These are phyloP conservation scores for Ciconia stormi DNA, from an alignment of 2,113 vertebrate species.

Conservation along the genomic window DNA sequence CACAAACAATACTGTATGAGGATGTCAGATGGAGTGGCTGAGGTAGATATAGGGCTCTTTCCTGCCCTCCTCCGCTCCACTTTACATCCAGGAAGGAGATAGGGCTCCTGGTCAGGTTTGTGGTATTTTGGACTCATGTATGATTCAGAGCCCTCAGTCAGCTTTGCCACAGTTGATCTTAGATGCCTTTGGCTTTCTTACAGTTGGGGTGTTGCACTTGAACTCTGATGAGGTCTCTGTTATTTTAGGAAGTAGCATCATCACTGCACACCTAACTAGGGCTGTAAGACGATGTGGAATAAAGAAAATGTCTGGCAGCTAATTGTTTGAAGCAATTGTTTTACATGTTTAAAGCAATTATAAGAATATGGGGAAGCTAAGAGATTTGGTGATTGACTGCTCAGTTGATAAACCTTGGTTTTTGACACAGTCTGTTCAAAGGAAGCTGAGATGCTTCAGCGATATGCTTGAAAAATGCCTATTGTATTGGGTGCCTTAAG, in stretches of 20 bases:
- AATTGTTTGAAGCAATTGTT: neutral
- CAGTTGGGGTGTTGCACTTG: neutral
- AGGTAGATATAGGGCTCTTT: neutral
- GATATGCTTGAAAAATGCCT: neutral
- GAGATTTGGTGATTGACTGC: neutral
- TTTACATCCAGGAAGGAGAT: neutral
- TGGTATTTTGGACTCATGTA: neutral
- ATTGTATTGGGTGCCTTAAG: neutral
- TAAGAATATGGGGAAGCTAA: neutral
- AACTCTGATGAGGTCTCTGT: neutral
- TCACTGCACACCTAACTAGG: neutral
- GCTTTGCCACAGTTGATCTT: neutral
- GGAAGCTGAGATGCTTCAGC: neutral
- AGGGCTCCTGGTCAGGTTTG: neutral
- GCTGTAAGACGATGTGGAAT: neutral
- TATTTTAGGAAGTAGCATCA: neutral
- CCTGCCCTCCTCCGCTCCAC: neutral
- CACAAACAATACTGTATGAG: neutral
- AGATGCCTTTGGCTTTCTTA: neutral
- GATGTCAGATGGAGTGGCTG: neutral
- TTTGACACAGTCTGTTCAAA: neutral
- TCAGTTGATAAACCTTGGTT: neutral
- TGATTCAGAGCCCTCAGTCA: neutral
- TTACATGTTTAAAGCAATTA: neutral
- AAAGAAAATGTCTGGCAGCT: neutral